Evolutionary conservation across 1,140 invertebrate genomes (phyloP), one percentile per base, ranked within the genome.

Genomic region (Ganaspis sp.): DNA sequence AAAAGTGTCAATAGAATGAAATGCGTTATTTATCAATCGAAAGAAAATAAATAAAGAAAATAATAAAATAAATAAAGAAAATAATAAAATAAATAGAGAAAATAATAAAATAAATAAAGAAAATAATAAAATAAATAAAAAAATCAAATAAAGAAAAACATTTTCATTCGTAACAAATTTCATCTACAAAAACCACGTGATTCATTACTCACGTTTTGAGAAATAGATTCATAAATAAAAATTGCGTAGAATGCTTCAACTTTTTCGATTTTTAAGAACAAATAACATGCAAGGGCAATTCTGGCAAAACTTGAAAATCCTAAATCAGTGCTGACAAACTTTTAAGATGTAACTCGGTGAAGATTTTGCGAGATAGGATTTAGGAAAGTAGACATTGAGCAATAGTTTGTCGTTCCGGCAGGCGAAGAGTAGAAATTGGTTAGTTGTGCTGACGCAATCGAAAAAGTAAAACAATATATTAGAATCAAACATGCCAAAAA

Each of bases 381-480:
- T n/a, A 64, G 58, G 26, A 4, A n/a, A n/a, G 58, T 64, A 64
- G 58, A 64, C 23, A 34, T 64, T 29, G 58, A 29, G 23, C 12
- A 64, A 64, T 29, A 29, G 58, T 64, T 64, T 29, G 58, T 26
- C 58, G 11, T 26, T 64, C 26, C 23, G 26, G 58, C 58, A n/a
- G 15, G 4, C 58, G 11, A 64, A 64, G 58, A n/a, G 58, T 64
- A 64, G 58, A 64, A 26, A 64, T 64, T 64, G 58, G 58, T 64
- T 64, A 26, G 23, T 29, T 64, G 69, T 70, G 82, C 80, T 82
- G 82, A 82, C 75, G 74, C 77, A 73, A 34, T 54, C 72, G 70
- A 74, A 74, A 84, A 84, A 84, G 82, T 84, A 84, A 78, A 69
- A 73, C 82, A 77, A 84, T 84, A 84, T 84, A 84, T 84, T 82